Evolutionary conservation across 2,797 vertebrate genomes (phyloP).

Genomic region (Pterois miles): DNA sequence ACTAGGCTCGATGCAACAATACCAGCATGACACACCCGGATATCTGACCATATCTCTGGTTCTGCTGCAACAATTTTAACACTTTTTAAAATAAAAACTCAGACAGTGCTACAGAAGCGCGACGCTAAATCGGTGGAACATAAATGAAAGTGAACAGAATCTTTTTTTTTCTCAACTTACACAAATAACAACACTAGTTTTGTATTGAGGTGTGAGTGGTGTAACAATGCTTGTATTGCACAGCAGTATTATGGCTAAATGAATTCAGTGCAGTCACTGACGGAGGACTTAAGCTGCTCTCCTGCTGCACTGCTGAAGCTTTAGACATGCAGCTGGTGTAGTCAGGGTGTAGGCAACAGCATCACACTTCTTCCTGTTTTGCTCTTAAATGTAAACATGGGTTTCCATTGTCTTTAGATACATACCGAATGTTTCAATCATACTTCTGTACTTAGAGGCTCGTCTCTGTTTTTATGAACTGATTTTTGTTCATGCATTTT

Average conservation of each 20-base stretch:
- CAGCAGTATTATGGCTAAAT: background rate
- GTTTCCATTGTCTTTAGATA: background rate
- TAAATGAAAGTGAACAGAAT: background rate
- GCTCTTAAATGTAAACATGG: background rate
- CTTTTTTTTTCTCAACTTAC: background rate
- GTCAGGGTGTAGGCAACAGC: background rate
- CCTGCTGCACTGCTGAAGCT: background rate
- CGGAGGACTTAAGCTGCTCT: background rate
- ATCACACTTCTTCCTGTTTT: background rate
- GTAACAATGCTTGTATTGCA: background rate
- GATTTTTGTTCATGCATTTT: background rate
- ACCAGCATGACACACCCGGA: background rate
- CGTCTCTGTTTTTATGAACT: background rate
- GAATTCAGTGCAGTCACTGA: background rate
- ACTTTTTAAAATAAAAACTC: background rate
- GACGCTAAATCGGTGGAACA: background rate
- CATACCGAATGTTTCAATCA: background rate
- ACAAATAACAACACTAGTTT: too few species aligned
- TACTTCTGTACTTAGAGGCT: background rate
- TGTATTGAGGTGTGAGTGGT: background rate
- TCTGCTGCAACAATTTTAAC: background rate
- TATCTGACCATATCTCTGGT: background rate
- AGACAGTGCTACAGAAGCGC: background rate
- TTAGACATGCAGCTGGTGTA: constrained; percentile 5
- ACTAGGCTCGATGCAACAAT: background rate